Evolutionary conservation across 2,113 vertebrate genomes (phyloP), one percentile per base, ranked within the genome.

Genomic region (Pampusana beccarii): DNA sequence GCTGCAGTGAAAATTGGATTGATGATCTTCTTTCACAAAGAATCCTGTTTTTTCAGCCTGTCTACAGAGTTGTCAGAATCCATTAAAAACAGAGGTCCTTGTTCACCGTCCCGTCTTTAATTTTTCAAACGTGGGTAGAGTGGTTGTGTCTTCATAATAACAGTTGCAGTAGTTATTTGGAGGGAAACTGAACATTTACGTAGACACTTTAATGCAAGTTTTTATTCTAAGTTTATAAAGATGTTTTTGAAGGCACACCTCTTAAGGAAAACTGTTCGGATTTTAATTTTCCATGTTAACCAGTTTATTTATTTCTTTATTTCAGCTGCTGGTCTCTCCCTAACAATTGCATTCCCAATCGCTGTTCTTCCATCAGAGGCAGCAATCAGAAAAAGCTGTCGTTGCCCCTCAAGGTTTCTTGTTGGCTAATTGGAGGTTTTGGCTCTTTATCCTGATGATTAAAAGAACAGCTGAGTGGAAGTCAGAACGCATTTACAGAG

Each of bases 371-470:
- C 80, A 34, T 60, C 75, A 80, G 66, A 81, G 67, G 80, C 89
- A 84, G 70, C 53, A 73, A 84, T 81, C 65, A 95, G 82, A 91
- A 91, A 87, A 73, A 60, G 51, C 92, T 94, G 74, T 92, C 82
- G 40, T 54, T 93, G 78, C 89, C 56, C 92, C 89, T 79, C 81
- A 58, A 79, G 81, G 83, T 92, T 92, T 71, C 77, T 90, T 61
- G 21, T 85, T 46, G 81, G 83, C 11, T 50, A 87, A 73, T 40
- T 64, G 77, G 50, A 74, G 79, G 25, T 89, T 94, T 80, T 42
- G 90, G 86, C 80, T 78, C 65, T 85, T 91, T 97, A 89, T 88
- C 77, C 83, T 26, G 92, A 73, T 95, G 95, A 97, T 97, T 97
- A 95, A 94, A 87, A 73, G 94, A 95, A 58, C 93, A 92, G 75